Base-by-base conservation (phyloP, 92 coral and sea anemone genomes). In the Epizoanthus rinbou region DNA sequence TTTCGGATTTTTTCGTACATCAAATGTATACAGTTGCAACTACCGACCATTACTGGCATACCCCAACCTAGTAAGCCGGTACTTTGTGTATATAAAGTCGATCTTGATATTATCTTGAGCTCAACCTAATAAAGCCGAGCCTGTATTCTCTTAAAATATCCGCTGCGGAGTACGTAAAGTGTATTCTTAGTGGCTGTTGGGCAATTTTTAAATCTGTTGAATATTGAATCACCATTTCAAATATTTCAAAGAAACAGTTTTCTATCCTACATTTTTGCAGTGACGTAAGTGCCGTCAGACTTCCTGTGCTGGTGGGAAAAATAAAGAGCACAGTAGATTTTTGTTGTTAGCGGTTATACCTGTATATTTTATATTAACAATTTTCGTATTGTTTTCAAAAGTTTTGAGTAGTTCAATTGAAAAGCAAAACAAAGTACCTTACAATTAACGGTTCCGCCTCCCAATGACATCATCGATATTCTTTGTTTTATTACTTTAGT, bases 361-460 rank as follows among this genome's bases (percentile, higher is more conserved):
- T 21, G 69, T 8, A 17, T 64, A 76, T 39, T 60, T 64, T 76
- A 64, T 57, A 60, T 21, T 76, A 58, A 47, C 37, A 76, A 17
- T 76, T 76, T 60, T 59, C 57, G 35, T 6, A 64, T 76, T 35
- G 54, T 47, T 76, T 37, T 59, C 14, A 60, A 59, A 39, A 57
- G 82, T n/a, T 59, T 60, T 76, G 19, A 33, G 54, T 21, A 35
- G 19, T 8, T 11, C 4, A 3, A 60, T 60, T 78, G 54, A 25
- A 39, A 59, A 37, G 81, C n/a, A 37, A 60, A 76, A 62, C 82
- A 78, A 78, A 78, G 57, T 9, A 13, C 2, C 18, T 15, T 10
- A 39, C 24, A 78, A 78, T 78, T 60, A 62, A 37, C 63, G 28
- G 71, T 19, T 17, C 66, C 82, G 71, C 82, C 82, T 33, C 35